These are phyloP conservation scores for Brachionus calyciflorus DNA, from an alignment of 1,140 invertebrate species.

Conservation along the genomic window DNA sequence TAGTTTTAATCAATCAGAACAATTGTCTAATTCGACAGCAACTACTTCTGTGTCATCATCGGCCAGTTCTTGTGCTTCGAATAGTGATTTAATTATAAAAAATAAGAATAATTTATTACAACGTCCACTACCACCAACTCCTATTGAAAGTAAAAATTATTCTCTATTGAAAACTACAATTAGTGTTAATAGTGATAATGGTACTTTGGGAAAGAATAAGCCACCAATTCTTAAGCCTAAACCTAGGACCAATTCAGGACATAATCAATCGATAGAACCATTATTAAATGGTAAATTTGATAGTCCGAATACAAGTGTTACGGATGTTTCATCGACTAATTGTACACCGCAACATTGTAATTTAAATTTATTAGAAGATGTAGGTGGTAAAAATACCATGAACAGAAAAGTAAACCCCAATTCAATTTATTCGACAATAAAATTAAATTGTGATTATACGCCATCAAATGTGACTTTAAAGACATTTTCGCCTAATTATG, in stretches of 20 bases:
- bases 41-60: constrained; percentile 41
- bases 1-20: constrained; percentile 36
- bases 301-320: constrained; percentile 27
- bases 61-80: constrained; percentile 26
- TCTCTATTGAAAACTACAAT: constrained; percentile 14
- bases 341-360: constrained; percentile 39
- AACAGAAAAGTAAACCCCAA: constrained; percentile 2
- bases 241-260: constrained; percentile 19
- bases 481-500: constrained; percentile 11
- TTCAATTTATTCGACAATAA: constrained; percentile 24
- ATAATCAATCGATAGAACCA: constrained; percentile 21
- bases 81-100: constrained; percentile 26
- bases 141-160: constrained; percentile 28
- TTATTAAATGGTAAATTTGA: constrained; percentile 9
- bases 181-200: background rate
- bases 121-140: background rate
- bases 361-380: constrained; percentile 17
- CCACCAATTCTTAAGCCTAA: constrained; percentile 11
- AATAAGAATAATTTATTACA: background rate
- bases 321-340: constrained; percentile 41
- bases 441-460: background rate
- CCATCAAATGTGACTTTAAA: background rate
- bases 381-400: constrained; percentile 1
- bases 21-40: constrained; percentile 29
- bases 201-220: background rate